A percentile compares a stretch with the other conserved stretches of the same genome.
These are phyloP conservation scores for Chrysolina haemoptera DNA, from an alignment of 2,888 invertebrate species.

Conservation along the genomic window DNA sequence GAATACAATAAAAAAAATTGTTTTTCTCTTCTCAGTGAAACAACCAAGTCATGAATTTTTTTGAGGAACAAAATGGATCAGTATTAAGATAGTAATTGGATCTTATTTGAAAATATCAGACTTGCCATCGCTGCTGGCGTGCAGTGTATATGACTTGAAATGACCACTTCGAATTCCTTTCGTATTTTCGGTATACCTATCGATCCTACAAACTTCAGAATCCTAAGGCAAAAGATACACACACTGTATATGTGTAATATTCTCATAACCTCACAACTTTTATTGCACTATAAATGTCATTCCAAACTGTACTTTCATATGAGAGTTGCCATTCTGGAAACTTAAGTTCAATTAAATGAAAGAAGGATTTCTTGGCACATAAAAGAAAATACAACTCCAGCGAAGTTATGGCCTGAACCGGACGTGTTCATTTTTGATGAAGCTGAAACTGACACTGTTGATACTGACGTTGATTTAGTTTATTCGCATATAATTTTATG, in stretches of 20 bases:
- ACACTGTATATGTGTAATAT: background rate
- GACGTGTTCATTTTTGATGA: background rate
- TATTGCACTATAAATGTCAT: background rate
- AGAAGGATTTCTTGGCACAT: background rate
- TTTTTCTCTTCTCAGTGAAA: no score
- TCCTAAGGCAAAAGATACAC: no score
- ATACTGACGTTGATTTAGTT: background rate
- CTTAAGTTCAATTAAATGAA: background rate
- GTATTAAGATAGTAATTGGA: no score
- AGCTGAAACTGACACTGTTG: background rate
- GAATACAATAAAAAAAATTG: no score
- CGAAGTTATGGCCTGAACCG: background rate
- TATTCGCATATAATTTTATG: background rate
- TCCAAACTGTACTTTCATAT: background rate
- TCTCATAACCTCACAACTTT: background rate
- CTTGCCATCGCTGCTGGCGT: no score
- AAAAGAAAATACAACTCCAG: background rate
- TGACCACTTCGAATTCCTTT: no score
- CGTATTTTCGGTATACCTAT: no score
- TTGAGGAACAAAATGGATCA: no score
- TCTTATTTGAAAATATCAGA: no score
- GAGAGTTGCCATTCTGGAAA: background rate
- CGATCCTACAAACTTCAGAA: no score
- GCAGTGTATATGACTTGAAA: no score
- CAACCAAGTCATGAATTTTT: no score